These are phyloP conservation scores for Mesodorylaimus sp. DNA, from an alignment of 2,888 invertebrate species.

Conservation along the genomic window DNA sequence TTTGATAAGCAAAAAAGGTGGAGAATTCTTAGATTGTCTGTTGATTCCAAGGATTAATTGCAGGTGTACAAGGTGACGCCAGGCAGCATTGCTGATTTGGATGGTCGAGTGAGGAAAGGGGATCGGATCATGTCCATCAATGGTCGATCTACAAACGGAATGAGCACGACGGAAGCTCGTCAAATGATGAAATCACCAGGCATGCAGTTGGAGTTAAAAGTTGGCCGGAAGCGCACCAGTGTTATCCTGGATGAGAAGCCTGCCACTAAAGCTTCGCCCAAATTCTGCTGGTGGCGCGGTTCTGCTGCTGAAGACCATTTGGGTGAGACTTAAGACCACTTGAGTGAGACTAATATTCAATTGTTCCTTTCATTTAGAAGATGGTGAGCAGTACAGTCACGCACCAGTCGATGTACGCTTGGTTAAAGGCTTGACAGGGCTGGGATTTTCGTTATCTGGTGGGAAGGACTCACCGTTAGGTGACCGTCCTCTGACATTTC, in stretches of 20 bases:
- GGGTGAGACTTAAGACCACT: too few species aligned
- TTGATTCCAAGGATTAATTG: constrained; percentile 14
- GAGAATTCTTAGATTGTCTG: too few species aligned
- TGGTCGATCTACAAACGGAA: constrained; percentile 47
- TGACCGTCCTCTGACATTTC: constrained; percentile 66
- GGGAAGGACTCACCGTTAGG: constrained; percentile 75
- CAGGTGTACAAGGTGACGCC: constrained; percentile 68
- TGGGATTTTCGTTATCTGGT: constrained; percentile 83
- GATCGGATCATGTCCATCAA: constrained; percentile 74
- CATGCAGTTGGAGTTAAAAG: background rate
- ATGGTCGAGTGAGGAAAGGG: constrained; percentile 65
- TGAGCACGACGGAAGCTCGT: constrained; percentile 9
- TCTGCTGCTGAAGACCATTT: too few species aligned
- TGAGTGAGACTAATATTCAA: too few species aligned
- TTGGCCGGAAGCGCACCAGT: background rate
- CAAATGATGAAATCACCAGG: constrained; percentile 8
- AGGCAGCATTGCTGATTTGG: constrained; percentile 66
- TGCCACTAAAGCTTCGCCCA: too few species aligned
- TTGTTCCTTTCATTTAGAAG: too few species aligned
- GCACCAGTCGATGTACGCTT: background rate
- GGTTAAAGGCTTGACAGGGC: constrained; percentile 56
- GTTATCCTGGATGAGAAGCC: too few species aligned
- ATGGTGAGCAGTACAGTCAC: too few species aligned
- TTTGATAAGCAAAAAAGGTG: too few species aligned
- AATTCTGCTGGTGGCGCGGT: too few species aligned